Conservation (phyloP, 2,797 vertebrate species). For the Syngnathus rostellatus region DNA sequence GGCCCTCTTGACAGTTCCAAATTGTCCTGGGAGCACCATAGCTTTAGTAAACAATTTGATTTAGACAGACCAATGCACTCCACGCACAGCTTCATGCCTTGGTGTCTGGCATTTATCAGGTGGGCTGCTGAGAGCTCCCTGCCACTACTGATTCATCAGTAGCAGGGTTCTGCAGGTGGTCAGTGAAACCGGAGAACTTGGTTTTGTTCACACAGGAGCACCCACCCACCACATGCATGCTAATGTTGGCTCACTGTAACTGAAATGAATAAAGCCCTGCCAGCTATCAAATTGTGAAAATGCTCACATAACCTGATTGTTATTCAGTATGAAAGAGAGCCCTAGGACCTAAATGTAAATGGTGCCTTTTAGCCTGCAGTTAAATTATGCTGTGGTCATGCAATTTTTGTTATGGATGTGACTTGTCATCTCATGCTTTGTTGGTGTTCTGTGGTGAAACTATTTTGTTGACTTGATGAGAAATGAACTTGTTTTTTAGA, state of each 20-base stretch:
- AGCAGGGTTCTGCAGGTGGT: slow-evolving; percentile 39
- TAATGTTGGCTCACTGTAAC: slow-evolving; percentile 33
- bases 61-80: slow-evolving; percentile 20
- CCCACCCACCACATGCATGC: slow-evolving; percentile 43
- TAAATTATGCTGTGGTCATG: slow-evolving; percentile 41
- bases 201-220: slow-evolving; percentile 51
- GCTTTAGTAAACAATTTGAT: slow-evolving; percentile 27
- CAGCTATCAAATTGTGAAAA: slow-evolving; percentile 39
- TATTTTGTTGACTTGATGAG: slow-evolving; percentile 25
- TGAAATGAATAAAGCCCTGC: slow-evolving; percentile 21
- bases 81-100: slow-evolving; percentile 5
- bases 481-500: slow-evolving; percentile 25
- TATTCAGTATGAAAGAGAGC: slow-evolving; percentile 50
- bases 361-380: slow-evolving; percentile 25
- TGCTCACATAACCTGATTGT: slow-evolving; percentile 38
- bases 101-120: slow-evolving; percentile 45
- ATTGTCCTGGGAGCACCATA: slow-evolving; percentile 20
- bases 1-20: slow-evolving; percentile 22
- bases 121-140: slow-evolving; percentile 42
- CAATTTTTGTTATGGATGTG: slow-evolving; percentile 30
- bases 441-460: slow-evolving; percentile 39
- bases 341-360: slow-evolving; percentile 35
- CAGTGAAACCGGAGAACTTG: slow-evolving; percentile 41
- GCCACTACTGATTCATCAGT: slow-evolving; percentile 58
- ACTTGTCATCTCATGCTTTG: slow-evolving; percentile 24